Conservation (phyloP, 2,888 invertebrate genomes). For the Cotesia congregata region DNA sequence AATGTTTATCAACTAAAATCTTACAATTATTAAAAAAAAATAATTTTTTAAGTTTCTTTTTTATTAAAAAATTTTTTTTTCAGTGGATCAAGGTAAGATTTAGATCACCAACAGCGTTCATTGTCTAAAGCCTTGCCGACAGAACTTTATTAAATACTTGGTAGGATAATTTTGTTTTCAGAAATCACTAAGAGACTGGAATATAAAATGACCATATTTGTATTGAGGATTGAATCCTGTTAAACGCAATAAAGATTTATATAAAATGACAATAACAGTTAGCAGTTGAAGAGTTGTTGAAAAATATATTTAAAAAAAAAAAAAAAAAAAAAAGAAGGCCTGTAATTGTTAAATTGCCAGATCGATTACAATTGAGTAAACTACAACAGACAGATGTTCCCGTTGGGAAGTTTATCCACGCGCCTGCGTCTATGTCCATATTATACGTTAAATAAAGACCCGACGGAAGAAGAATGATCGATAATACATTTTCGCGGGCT, state of each 20-base stretch:
- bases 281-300: neutral
- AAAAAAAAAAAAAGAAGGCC: constrained; percentile 19
- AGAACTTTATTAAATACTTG: neutral
- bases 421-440: constrained; percentile 34
- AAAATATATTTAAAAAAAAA: no score
- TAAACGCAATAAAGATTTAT: no score
- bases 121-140: no score
- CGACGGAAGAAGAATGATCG: constrained; percentile 27
- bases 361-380: constrained; percentile 39
- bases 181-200: neutral
- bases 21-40: neutral
- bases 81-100: constrained; percentile 15
- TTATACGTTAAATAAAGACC: no score
- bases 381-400: constrained; percentile 39
- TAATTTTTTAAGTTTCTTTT: constrained; percentile 13
- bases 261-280: no score
- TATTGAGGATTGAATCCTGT: no score
- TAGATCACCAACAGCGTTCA: neutral
- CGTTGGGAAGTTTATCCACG: constrained; percentile 31
- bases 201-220: neutral
- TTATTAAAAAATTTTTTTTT: neutral
- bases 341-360: constrained; percentile 39
- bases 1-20: constrained; percentile 9
- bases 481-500: constrained; percentile 24
- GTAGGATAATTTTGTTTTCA: neutral